Evolutionary conservation across 2,113 vertebrate species (phyloP), one percentile per base, ranked within the genome.

Genomic region (Tetrax tetrax): DNA sequence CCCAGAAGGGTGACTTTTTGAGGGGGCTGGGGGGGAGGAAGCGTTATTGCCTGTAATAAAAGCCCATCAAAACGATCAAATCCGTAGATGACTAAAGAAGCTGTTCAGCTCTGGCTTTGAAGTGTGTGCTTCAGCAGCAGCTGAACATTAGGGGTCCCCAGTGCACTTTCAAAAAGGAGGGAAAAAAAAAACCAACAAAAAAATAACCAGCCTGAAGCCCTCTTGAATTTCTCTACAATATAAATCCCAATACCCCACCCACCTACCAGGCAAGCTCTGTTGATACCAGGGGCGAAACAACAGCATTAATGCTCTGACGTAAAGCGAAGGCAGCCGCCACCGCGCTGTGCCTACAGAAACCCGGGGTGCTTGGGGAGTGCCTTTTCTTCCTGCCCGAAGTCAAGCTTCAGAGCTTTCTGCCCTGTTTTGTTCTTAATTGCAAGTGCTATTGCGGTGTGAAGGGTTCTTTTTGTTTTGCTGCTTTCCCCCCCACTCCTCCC

Each of bases 131-230:
- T 95, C 85, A 61, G 57, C 88, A 57, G 48, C 59, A 85, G 56
- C 76, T 88, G 72, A 96, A 97, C 98, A 92, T 97, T 97, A 98
- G 98, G 96, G 94, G 98, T 95, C 97, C 88, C 96, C 94, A 96
- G 95, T 57, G 91, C 74, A 95, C 97, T 97, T 96, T 43, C 35
- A 50, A 86, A 93, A 71, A n/a, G n/a, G n/a, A n/a, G 7, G 5
- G 6, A 1, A 12, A 28, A 8, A 15, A 23, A 25, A 21, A n/a
- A 10, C 41, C 8, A 59, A 21, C 1, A 10, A 16, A 28, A 8
- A 6, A 17, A 59, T 8, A n/a, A n/a, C n/a, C n/a, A n/a, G n/a
- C 3, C 48, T 29, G 22, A 61, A 59, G 48, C 43, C 38, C 87
- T 50, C 25, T 48, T 83, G 69, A 70, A 77, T 83, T 74, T 92